Conservation (phyloP, 2,888 invertebrate genomes). For the Eupithecia pulchellata region DNA sequence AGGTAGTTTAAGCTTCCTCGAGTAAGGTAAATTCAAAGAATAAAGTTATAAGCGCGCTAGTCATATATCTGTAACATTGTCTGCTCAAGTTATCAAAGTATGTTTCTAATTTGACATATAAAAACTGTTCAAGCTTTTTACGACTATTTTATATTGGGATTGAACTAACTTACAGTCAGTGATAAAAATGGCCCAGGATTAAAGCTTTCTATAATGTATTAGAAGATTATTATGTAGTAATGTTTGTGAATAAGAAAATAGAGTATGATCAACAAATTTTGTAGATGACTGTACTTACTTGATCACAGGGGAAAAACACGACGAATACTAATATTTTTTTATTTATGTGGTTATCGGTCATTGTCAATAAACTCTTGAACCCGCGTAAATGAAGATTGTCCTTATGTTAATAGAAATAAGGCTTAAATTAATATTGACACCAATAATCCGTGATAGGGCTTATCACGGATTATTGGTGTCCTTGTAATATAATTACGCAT, state of each 20-base stretch:
- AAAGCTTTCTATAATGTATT: background rate
- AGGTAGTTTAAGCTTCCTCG: no score
- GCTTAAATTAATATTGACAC: background rate
- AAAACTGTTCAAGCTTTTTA: slow-evolving; percentile 58
- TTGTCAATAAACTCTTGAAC: background rate
- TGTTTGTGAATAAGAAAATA: background rate
- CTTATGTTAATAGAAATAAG: background rate
- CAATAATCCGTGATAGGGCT: no score
- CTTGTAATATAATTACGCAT: background rate
- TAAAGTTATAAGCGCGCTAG: background rate
- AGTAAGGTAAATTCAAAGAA: background rate
- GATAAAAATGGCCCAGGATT: background rate
- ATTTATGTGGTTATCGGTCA: slow-evolving; percentile 1
- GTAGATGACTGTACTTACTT: background rate
- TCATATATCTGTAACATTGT: slow-evolving; percentile 4
- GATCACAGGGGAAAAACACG: background rate
- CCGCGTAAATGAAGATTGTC: background rate
- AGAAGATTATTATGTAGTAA: background rate
- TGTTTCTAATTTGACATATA: slow-evolving; percentile 39
- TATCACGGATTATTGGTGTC: background rate
- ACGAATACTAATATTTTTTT: background rate
- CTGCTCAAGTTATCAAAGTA: slow-evolving; percentile 12
- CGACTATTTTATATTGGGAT: slow-evolving; percentile 52
- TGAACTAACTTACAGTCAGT: slow-evolving; percentile 13
- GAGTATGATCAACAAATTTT: background rate